Evolutionary conservation across 2,888 invertebrate genomes (phyloP), one percentile per base, ranked within the genome.

Genomic region (Leptinotarsa tumamoca): DNA sequence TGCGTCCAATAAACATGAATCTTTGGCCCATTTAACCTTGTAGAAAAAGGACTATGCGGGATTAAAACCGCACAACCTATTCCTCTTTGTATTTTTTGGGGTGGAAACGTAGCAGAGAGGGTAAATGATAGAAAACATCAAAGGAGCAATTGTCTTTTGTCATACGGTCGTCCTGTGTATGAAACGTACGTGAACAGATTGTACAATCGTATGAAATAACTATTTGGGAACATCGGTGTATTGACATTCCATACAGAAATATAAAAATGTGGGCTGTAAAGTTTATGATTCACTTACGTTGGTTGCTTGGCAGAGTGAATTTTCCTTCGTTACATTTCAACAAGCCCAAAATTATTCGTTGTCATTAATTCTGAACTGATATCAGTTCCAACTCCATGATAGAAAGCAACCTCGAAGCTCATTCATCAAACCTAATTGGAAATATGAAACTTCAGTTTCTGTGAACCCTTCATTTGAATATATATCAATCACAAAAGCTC

Each of bases 1-100:
- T 63, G 72, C 69, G 72, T 72, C 69, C 72, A 52, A 70, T 70
- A 72, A 68, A 75, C 72, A 75, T 68, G 71, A 71, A 72, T 66
- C 66, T 70, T 49, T 70, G 71, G 72, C 72, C 72, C 71, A 75
- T 75, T 75, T 67, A 74, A 63, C 63, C n/a, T 33, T 43, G 63
- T 18, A 33, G 63, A 10, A 33, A n/a, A 63, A 63, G 63, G 63
- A 27, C 63, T 63, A 33, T n/a, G 58, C 58, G 43, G 69, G 49
- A 70, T 70, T 70, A 23, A 27, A 70, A 49, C 33, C 58, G 27
- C 4, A 23, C 58, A 70, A 70, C 58, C 58, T 56, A 18, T 23
- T 70, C 18, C 69, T 69, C 23, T 69, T 18, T 58, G 21, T 70
- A 49, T 49, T 27, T 49, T 70, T 70, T 70, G 58, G 70, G 70